Evolutionary conservation across 2,113 vertebrate genomes (phyloP).

Genomic region (Actinemys pallida): DNA sequence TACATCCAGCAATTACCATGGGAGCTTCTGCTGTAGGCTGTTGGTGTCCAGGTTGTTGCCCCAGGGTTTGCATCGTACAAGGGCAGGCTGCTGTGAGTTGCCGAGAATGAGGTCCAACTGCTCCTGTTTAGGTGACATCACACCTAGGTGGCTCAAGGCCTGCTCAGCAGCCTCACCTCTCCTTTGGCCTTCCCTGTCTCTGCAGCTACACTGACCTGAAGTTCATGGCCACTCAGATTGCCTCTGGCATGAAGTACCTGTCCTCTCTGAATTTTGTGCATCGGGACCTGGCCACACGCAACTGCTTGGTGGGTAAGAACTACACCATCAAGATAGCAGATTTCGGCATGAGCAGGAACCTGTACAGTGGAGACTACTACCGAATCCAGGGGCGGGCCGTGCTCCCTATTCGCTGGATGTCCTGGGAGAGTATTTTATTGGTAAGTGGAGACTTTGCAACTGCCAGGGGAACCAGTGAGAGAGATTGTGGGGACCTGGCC

Average conservation of each 20-base stretch:
- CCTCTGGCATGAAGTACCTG: constrained; percentile 97
- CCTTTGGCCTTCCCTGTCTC: background rate
- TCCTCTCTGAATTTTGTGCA: constrained; percentile 98
- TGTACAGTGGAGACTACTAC: constrained; percentile 98
- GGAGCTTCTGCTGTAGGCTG: background rate
- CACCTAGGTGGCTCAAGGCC: background rate
- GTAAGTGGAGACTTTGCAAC: constrained; percentile 52
- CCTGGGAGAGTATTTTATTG: constrained; percentile 98
- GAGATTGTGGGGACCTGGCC: background rate
- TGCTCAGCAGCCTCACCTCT: accelerated
- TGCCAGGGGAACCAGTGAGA: accelerated
- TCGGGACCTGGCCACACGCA: constrained; percentile 95
- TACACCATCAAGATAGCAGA: constrained; percentile 98
- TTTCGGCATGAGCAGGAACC: constrained; percentile 98
- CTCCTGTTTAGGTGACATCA: background rate
- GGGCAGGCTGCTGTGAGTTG: accelerated
- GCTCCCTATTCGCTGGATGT: constrained; percentile 99
- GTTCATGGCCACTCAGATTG: constrained; percentile 92
- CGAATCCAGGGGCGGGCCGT: constrained; percentile 96
- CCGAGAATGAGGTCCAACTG: background rate
- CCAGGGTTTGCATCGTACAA: accelerated
- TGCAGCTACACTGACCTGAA: constrained; percentile 86
- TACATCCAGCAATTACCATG: background rate
- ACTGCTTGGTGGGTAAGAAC: constrained; percentile 95
- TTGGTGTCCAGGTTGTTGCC: background rate